phyloP scores from a whole-genome alignment of 2,888 invertebrate genomes.

The Volucella zonaria region DNA sequence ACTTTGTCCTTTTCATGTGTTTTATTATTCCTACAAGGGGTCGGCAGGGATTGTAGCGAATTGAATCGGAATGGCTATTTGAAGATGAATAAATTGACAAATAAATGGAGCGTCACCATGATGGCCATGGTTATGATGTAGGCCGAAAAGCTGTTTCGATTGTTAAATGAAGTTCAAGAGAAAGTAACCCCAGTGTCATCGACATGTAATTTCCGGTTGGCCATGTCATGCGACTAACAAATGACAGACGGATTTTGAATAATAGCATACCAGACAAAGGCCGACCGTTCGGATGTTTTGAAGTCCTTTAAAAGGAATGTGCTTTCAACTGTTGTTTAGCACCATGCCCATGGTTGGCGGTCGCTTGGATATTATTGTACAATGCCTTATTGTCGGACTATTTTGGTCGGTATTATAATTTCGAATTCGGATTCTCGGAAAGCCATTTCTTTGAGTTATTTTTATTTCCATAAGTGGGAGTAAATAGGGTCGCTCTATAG shows the following conservation, averaged over 20 bases:
- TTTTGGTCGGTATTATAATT: background rate
- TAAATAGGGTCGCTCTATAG: too few species aligned
- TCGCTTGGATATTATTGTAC: too few species aligned
- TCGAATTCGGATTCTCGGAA: too few species aligned
- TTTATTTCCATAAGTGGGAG: background rate
- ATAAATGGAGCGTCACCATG: background rate
- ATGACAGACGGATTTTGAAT: conserved; percentile 54
- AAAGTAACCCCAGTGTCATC: conserved; percentile 45
- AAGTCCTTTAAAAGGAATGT: background rate
- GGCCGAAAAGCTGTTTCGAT: background rate
- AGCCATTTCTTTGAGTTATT: too few species aligned
- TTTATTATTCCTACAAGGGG: too few species aligned
- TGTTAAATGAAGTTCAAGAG: conserved; percentile 8
- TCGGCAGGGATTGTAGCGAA: too few species aligned
- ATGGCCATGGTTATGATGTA: conserved; percentile 6
- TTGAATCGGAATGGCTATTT: background rate
- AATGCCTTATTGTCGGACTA: background rate
- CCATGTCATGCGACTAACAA: conserved; percentile 35
- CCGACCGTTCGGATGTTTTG: conserved; percentile 5
- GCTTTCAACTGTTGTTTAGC: background rate
- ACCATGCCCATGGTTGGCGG: background rate
- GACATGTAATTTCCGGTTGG: conserved; percentile 54
- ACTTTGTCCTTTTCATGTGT: background rate
- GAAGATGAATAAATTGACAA: conserved; percentile 39
- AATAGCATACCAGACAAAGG: conserved; percentile 19